Evolutionary conservation across 1,140 invertebrate species (phyloP).

Genomic region (Dufourea novaeangliae): DNA sequence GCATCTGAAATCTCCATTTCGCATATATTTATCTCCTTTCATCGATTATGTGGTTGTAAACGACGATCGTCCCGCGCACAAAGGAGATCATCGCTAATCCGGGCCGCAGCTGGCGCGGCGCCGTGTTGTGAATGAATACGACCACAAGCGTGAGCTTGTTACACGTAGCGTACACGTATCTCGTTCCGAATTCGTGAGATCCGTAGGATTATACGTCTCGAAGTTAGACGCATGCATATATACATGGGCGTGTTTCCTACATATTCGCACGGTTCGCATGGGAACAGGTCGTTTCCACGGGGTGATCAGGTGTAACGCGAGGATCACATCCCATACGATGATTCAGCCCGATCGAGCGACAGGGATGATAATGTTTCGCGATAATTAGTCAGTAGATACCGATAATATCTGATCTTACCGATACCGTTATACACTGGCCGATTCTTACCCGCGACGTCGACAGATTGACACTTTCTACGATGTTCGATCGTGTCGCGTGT

Average conservation of each 20-base stretch:
- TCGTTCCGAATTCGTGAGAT: conserved; percentile 43
- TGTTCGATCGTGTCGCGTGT: not conserved
- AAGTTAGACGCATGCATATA: conserved; percentile 8
- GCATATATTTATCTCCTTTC: not conserved
- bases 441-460: conserved; percentile 31
- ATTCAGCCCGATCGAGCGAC: conserved; percentile 37
- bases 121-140: too few relatives aligned
- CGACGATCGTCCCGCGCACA: conserved; percentile 5
- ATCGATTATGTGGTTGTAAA: not conserved
- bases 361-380: conserved; percentile 41
- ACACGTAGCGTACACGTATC: conserved; percentile 19
- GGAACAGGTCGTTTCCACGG: conserved; percentile 40
- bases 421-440: conserved; percentile 25
- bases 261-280: conserved; percentile 29
- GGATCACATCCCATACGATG: not conserved
- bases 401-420: conserved; percentile 26
- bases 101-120: not conserved
- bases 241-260: conserved; percentile 18
- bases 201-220: conserved; percentile 28
- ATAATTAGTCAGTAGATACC: conserved; percentile 39
- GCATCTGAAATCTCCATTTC: not conserved
- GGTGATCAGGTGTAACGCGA: conserved; percentile 17
- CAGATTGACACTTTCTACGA: conserved; percentile 43
- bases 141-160: conserved; percentile 38
- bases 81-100: conserved; percentile 45